Percentiles rank a stretch among this genome's conserved stretches.
These are phyloP conservation scores for Callinectes sapidus DNA, from an alignment of 2,888 invertebrate species.

Conservation along the genomic window DNA sequence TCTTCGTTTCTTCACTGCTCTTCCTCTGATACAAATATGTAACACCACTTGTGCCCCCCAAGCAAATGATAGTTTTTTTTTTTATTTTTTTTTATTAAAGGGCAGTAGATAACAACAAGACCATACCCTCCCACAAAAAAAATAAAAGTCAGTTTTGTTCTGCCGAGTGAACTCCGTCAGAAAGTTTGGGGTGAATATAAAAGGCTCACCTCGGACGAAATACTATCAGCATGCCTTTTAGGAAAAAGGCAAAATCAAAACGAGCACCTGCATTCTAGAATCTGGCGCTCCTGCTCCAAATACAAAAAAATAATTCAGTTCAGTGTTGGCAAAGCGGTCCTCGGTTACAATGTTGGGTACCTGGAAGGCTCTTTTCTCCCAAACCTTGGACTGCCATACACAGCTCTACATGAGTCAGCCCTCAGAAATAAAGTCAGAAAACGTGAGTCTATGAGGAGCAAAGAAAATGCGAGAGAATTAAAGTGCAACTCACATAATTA, in stretches of 20 bases:
- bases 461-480: background rate
- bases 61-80: no score
- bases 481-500: background rate
- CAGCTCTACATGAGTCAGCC: background rate
- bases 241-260: conserved; percentile 41
- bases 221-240: conserved; percentile 21
- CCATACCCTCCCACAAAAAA: background rate
- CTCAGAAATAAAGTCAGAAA: conserved; percentile 3
- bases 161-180: conserved; percentile 19
- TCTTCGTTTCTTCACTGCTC: conserved; percentile 42
- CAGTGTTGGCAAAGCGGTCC: background rate
- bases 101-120: background rate
- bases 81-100: conserved; percentile 26
- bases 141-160: conserved; percentile 7
- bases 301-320: conserved; percentile 32
- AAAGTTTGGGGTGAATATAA: no score
- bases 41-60: conserved; percentile 41
- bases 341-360: conserved; percentile 40
- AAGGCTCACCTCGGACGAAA: conserved; percentile 34
- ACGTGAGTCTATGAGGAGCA: background rate
- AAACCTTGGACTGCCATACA: conserved; percentile 4
- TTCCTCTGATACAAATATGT: conserved; percentile 13
- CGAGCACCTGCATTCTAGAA: conserved; percentile 45
- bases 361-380: background rate
- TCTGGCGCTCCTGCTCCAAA: conserved; percentile 38